Evolutionary conservation across 2,888 invertebrate species (phyloP), one percentile per base, ranked within the genome.

Genomic region (Lithophane leautieri): DNA sequence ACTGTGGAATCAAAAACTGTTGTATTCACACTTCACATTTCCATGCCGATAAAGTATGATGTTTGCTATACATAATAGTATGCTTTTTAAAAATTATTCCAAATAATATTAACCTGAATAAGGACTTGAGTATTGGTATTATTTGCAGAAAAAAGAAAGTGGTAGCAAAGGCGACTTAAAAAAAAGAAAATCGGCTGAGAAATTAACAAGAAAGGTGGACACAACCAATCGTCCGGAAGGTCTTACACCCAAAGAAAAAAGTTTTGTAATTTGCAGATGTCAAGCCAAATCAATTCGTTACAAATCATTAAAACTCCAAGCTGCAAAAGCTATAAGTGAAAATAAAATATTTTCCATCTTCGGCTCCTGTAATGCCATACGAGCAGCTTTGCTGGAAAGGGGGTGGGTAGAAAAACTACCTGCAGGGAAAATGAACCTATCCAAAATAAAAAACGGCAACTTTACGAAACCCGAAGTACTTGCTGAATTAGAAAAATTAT

Each of bases 361-460:
- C 69, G 97, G 97, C 8, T 90, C 88, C 63, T 97, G 95, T 84
- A 93, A 93, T 42, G 93, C 96, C 4, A 93, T 98, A 16, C 94
- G 97, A 65, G 95, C 95, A 83, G 97, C 98, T 0, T 93, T 98
- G 75, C 85, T 97, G 63, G 96, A 97, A 62, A 94, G 96, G 54
- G 98, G 98, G 0, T 98, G 98, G 98, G 94, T 98, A 4, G 98
- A 98, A 92, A 98, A 98, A 93, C 91, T 97, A 50, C 94, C 97
- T 12, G 79, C 90, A 3, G 90, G 90, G 68, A 90, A 89, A 83
- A 95, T 96, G 94, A 96, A 94, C 84, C 84, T 96, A 52, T 77
- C 89, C 4, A 95, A 91, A 92, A 92, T 96, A 87, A 87, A 90
- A 78, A 93, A 92, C 58, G 93, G 93, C 40, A 86, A 83, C 0